Conservation (phyloP, 2,113 vertebrate genomes). For the Pogona vitticeps region DNA sequence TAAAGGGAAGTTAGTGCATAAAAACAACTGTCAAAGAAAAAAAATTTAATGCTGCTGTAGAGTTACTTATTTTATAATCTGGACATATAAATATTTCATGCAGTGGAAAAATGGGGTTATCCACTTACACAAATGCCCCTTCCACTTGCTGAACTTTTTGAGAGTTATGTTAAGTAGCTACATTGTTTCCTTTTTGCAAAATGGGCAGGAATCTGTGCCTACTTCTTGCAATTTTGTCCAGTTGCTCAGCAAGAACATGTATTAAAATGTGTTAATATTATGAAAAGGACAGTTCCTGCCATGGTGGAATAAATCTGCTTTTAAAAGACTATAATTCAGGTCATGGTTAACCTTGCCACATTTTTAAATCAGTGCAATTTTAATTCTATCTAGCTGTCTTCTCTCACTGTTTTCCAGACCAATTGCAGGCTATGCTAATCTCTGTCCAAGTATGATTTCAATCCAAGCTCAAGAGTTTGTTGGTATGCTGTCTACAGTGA, state of each 20-base stretch:
- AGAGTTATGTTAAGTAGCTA: too few species aligned
- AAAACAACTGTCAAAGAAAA: too few species aligned
- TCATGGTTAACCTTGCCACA: too few species aligned
- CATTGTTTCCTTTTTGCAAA: too few species aligned
- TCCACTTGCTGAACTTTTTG: too few species aligned
- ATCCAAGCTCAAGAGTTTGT: constrained; percentile 92
- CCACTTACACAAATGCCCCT: too few species aligned
- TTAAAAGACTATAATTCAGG: background rate
- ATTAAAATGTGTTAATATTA: background rate
- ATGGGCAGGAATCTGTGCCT: too few species aligned
- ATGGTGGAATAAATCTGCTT: background rate
- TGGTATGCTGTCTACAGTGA: constrained; percentile 96
- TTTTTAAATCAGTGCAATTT: background rate
- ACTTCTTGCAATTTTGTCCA: background rate
- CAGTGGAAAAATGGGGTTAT: too few species aligned
- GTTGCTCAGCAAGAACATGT: background rate
- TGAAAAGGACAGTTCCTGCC: background rate
- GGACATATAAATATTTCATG: too few species aligned
- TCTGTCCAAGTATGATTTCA: constrained; percentile 97
- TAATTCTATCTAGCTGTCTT: background rate
- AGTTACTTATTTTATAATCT: too few species aligned
- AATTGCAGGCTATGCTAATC: constrained; percentile 95
- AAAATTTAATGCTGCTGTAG: too few species aligned
- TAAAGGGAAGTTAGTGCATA: too few species aligned
- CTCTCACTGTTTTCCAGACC: constrained; percentile 78